Evolutionary conservation across 1,140 invertebrate genomes (phyloP).

Genomic region (Drosophila teissieri): DNA sequence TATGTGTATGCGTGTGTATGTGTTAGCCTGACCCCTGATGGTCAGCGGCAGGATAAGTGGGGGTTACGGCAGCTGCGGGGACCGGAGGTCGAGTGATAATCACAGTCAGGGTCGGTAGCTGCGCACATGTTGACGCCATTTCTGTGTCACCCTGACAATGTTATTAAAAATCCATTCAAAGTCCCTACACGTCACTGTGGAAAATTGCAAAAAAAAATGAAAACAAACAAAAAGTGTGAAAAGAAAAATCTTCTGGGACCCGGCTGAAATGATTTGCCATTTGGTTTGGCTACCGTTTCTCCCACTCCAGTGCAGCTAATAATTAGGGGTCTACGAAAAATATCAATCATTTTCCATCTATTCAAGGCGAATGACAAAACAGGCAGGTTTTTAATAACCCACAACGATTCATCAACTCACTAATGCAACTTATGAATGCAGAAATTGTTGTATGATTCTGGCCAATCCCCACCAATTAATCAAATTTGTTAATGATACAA

Average conservation of each 20-base stretch:
- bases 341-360: conserved; percentile 30
- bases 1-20: conserved; percentile 6
- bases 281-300: not conserved
- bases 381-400: not conserved
- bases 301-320: conserved; percentile 1
- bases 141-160: conserved; percentile 69
- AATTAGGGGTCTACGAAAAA: conserved; percentile 21
- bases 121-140: conserved; percentile 70
- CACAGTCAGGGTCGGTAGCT: conserved; percentile 50
- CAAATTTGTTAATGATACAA: conserved; percentile 11
- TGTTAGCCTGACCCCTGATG: conserved; percentile 19
- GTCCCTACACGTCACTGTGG: conserved; percentile 38
- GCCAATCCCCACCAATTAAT: conserved; percentile 1
- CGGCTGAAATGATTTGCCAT: conserved; percentile 34
- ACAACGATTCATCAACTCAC: not conserved
- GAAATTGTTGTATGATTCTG: not conserved
- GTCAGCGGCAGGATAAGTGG: not conserved
- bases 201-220: not conserved
- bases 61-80: not conserved
- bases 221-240: not conserved
- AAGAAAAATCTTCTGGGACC: not conserved
- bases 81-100: conserved; percentile 37
- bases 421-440: not conserved
- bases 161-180: conserved; percentile 82
- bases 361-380: not conserved